Conservation (phyloP, 1,140 invertebrate species). For the Schlechtendalia chinensis region DNA sequence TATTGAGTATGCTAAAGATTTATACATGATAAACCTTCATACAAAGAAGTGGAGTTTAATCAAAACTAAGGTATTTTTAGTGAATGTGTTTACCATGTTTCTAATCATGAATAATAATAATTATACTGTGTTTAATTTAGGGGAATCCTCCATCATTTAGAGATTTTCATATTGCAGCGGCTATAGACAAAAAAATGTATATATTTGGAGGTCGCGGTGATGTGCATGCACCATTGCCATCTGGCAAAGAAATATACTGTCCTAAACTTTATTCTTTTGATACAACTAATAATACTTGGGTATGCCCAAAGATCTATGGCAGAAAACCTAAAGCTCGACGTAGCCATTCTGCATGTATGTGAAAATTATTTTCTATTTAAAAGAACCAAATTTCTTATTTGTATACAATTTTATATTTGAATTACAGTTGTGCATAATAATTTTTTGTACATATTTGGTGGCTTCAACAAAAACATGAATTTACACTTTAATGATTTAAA, state of each 20-base stretch:
- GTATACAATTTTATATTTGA: background rate
- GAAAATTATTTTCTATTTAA: constrained; percentile 2
- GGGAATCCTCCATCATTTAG: constrained; percentile 65
- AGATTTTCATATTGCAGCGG: constrained; percentile 84
- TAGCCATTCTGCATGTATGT: constrained; percentile 84
- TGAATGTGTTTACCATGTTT: background rate
- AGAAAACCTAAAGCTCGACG: constrained; percentile 69
- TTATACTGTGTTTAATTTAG: constrained; percentile 48
- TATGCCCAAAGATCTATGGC: constrained; percentile 60
- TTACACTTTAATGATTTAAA: constrained; percentile 81
- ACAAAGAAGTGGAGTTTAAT: constrained; percentile 71
- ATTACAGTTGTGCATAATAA: constrained; percentile 71
- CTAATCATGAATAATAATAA: background rate
- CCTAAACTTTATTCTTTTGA: constrained; percentile 76
- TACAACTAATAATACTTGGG: constrained; percentile 68
- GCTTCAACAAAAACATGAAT: constrained; percentile 73
- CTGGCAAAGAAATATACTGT: constrained; percentile 73
- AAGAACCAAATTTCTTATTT: background rate
- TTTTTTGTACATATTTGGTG: constrained; percentile 82
- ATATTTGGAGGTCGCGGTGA: constrained; percentile 83
- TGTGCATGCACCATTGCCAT: constrained; percentile 64
- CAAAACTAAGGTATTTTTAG: constrained; percentile 58
- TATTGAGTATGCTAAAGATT: constrained; percentile 76
- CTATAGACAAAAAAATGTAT: constrained; percentile 73
- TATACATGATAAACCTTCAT: constrained; percentile 72